Percentiles rank a stretch among this genome's conserved stretches.
Conservation (phyloP, 1,140 invertebrate genomes). For the Littorina saxatilis region DNA sequence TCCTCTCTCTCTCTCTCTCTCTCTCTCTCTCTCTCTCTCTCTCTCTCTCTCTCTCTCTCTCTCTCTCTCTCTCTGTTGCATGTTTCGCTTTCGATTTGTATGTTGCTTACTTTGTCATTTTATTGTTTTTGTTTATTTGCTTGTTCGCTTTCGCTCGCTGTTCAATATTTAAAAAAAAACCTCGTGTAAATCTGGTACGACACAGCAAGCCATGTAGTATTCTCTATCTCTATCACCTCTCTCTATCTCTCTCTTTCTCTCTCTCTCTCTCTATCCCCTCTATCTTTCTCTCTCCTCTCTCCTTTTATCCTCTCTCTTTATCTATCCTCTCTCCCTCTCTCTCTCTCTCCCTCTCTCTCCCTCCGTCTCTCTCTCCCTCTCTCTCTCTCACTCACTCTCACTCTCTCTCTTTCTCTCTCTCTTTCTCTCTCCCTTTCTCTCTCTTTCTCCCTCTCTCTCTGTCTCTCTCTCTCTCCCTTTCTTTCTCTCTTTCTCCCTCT, state of each 20-base stretch:
- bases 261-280: no score
- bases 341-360: not conserved
- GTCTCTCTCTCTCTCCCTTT: not conserved
- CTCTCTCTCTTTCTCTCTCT: conserved; percentile 15
- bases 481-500: not conserved
- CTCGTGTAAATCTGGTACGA: no score
- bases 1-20: not conserved
- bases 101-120: no score
- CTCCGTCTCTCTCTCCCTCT: conserved; percentile 5
- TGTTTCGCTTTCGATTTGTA: no score
- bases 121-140: no score
- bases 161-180: no score
- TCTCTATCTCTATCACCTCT: no score
- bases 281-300: no score
- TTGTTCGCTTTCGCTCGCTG: no score
- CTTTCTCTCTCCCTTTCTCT: not conserved
- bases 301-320: no score
- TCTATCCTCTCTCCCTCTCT: not conserved
- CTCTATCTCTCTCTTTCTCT: no score
- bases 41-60: not conserved
- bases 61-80: conserved; percentile 12
- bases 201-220: no score
- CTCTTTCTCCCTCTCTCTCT: not conserved
- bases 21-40: not conserved
- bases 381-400: conserved; percentile 2